Evolutionary conservation across 2,113 vertebrate genomes (phyloP).

Genomic region (Syrrhaptes paradoxus): DNA sequence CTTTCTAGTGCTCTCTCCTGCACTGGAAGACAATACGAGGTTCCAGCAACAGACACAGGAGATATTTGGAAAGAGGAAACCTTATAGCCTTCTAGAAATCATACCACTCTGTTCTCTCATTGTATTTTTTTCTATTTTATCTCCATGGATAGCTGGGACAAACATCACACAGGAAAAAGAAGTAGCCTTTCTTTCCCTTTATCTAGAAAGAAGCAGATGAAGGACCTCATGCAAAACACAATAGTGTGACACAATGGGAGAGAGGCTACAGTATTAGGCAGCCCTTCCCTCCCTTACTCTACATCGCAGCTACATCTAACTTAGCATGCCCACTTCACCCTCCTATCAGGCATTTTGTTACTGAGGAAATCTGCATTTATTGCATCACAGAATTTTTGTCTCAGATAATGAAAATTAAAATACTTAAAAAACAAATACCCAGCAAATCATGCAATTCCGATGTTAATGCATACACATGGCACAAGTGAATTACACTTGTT

Average conservation of each 20-base stretch:
- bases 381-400: neutral
- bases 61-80: neutral
- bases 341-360: neutral
- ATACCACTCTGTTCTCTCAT: neutral
- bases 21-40: neutral
- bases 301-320: neutral
- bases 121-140: neutral
- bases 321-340: neutral
- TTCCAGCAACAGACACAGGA: neutral
- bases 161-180: neutral
- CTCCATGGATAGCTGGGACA: neutral
- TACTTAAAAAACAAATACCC: neutral
- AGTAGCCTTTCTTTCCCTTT: neutral
- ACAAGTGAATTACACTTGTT: constrained; percentile 3
- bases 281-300: neutral
- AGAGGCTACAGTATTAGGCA: neutral
- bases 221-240: neutral
- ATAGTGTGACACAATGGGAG: neutral
- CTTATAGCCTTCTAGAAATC: neutral
- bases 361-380: neutral
- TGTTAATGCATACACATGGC: neutral
- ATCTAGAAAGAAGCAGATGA: neutral
- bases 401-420: neutral
- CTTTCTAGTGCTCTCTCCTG: fast-evolving
- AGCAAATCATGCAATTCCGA: neutral